Conservation (phyloP, 1,140 invertebrate species). For the Meloidogyne hapla region DNA sequence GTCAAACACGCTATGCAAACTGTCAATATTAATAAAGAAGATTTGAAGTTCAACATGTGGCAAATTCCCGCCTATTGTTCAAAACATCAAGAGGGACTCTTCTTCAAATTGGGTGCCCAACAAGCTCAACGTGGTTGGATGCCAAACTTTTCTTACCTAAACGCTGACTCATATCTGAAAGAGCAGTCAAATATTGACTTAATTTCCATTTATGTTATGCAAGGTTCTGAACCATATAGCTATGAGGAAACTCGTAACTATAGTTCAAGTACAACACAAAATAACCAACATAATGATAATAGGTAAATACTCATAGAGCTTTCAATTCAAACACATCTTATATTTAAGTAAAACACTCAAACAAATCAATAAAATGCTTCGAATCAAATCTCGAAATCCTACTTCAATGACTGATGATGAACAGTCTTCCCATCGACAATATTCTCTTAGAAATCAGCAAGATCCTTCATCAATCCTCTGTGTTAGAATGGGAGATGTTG, state of each 20-base stretch:
- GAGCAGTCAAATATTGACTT: conserved; percentile 45
- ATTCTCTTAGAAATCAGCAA: background rate
- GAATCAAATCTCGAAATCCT: background rate
- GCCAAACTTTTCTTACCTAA: conserved; percentile 28
- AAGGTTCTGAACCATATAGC: background rate
- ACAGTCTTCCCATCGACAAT: no score
- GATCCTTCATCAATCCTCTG: background rate
- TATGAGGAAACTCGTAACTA: background rate
- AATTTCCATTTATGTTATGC: conserved; percentile 37
- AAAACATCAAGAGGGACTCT: conserved; percentile 44
- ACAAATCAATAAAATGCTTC: background rate
- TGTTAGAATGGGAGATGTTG: background rate
- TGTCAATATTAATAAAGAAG: conserved; percentile 33
- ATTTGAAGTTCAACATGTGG: conserved; percentile 14
- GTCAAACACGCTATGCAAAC: conserved; percentile 42
- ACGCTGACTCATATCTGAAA: conserved; percentile 45
- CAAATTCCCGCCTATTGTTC: conserved; percentile 33
- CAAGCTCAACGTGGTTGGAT: conserved; percentile 23
- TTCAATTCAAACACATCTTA: no score
- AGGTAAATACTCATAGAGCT: background rate
- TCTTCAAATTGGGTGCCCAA: conserved; percentile 38
- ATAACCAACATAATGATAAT: background rate
- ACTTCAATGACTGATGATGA: background rate
- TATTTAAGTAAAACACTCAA: background rate
- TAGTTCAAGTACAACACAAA: background rate